Evolutionary conservation across 1,140 invertebrate species (phyloP).

Genomic region (Pachypsylla venusta): DNA sequence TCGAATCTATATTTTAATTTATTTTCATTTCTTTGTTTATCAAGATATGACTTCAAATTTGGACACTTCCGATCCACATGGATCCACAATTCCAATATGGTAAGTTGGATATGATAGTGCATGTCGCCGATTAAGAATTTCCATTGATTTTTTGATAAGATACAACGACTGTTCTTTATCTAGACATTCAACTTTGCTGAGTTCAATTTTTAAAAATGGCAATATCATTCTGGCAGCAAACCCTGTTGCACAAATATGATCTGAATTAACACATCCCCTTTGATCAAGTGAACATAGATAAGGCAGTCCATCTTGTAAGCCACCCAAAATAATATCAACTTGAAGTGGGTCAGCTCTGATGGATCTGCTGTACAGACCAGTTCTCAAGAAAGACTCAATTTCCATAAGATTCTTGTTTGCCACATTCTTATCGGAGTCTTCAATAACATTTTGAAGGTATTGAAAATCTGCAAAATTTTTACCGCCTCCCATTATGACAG

Average conservation of each 20-base stretch:
- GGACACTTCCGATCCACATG: background rate
- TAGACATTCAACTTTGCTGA: background rate
- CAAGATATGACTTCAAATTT: no score
- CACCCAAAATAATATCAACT: background rate
- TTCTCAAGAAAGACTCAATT: background rate
- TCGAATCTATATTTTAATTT: no score
- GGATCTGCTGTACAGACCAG: background rate
- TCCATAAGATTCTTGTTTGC: background rate
- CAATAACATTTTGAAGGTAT: background rate
- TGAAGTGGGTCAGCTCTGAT: background rate
- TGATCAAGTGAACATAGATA: background rate
- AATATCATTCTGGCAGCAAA: background rate
- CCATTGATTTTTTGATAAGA: background rate
- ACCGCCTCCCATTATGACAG: background rate
- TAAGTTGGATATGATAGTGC: background rate
- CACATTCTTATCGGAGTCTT: background rate
- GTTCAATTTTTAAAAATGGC: background rate
- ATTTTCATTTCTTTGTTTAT: no score
- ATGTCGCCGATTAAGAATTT: background rate
- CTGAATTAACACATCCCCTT: background rate
- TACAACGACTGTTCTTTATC: background rate
- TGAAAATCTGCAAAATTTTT: background rate
- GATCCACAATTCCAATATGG: background rate
- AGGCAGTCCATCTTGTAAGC: background rate
- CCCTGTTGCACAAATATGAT: background rate